phyloP scores from a whole-genome alignment of 2,888 invertebrate species.

The Syrphus vitripennis region DNA sequence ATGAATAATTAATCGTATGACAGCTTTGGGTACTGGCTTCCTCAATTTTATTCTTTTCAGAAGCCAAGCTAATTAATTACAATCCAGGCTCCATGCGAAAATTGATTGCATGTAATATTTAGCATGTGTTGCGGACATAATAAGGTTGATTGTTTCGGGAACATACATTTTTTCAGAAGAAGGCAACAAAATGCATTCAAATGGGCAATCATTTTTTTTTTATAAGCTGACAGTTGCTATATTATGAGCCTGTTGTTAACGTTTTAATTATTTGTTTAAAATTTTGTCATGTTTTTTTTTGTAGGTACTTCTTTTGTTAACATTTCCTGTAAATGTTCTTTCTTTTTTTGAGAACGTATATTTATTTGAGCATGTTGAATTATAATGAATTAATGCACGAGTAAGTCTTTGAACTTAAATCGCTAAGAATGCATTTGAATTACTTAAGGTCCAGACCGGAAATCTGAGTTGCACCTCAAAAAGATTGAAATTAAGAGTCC shows the following conservation, averaged over 20 bases:
- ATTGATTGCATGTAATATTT: constrained; percentile 24
- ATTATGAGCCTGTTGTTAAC: no score
- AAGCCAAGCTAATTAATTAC: constrained; percentile 55
- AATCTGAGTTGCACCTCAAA: no score
- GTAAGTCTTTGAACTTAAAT: not conserved
- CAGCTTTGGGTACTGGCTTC: constrained; percentile 37
- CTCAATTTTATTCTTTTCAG: constrained; percentile 42
- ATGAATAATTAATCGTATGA: constrained; percentile 56
- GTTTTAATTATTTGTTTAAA: constrained; percentile 52
- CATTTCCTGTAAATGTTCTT: not conserved
- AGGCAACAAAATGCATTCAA: not conserved
- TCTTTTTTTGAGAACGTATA: not conserved
- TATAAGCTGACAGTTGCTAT: constrained; percentile 35
- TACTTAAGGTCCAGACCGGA: no score
- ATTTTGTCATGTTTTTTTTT: not conserved
- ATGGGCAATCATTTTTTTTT: constrained; percentile 1
- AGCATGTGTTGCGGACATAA: constrained; percentile 58
- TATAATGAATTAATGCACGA: not conserved
- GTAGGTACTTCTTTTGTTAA: not conserved
- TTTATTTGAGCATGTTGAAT: not conserved
- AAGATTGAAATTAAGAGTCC: no score
- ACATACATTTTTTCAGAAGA: no score
- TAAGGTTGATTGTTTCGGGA: constrained; percentile 43
- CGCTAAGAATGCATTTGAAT: no score
- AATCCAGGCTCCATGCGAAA: not conserved